Evolutionary conservation across 2,888 invertebrate genomes (phyloP).

Genomic region (Capitulum mitella): DNA sequence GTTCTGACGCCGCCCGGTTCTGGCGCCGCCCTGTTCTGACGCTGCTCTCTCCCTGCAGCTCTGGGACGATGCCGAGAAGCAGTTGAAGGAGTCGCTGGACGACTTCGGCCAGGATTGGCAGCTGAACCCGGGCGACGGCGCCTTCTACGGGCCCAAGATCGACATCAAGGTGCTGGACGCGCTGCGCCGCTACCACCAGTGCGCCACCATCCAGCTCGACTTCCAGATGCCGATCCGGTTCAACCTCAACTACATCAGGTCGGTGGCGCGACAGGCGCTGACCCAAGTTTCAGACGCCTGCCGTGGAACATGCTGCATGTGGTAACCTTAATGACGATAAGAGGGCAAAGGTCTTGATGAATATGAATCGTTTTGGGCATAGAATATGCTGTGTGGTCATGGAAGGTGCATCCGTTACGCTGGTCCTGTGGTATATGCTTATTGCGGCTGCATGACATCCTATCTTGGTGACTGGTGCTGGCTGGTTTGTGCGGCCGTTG

Average conservation of each 20-base stretch:
- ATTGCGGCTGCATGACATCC: too few relatives aligned
- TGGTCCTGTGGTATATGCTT: too few relatives aligned
- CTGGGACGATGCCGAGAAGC: slow-evolving; percentile 93
- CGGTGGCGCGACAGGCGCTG: slow-evolving; percentile 33
- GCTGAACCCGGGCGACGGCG: slow-evolving; percentile 91
- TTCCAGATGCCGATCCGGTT: slow-evolving; percentile 85
- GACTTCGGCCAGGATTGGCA: slow-evolving; percentile 81
- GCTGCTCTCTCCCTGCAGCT: slow-evolving; percentile 41
- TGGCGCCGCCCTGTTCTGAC: too few relatives aligned
- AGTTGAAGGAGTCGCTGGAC: slow-evolving; percentile 74
- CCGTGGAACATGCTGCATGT: too few relatives aligned
- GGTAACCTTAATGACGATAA: too few relatives aligned
- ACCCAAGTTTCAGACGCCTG: too few relatives aligned
- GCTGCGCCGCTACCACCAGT: slow-evolving; percentile 78
- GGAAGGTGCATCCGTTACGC: too few relatives aligned
- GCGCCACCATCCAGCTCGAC: slow-evolving; percentile 96
- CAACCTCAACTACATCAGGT: slow-evolving; percentile 56
- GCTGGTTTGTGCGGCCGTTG: neutral
- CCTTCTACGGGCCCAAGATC: slow-evolving; percentile 99
- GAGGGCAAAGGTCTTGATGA: too few relatives aligned
- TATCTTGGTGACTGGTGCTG: too few relatives aligned
- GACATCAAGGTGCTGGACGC: slow-evolving; percentile 96
- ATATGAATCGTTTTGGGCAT: too few relatives aligned
- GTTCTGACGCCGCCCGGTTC: too few relatives aligned
- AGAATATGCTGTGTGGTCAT: too few relatives aligned